These are phyloP conservation scores for Nipponacmea schrenckii DNA, from an alignment of 2,888 invertebrate species.

Conservation along the genomic window DNA sequence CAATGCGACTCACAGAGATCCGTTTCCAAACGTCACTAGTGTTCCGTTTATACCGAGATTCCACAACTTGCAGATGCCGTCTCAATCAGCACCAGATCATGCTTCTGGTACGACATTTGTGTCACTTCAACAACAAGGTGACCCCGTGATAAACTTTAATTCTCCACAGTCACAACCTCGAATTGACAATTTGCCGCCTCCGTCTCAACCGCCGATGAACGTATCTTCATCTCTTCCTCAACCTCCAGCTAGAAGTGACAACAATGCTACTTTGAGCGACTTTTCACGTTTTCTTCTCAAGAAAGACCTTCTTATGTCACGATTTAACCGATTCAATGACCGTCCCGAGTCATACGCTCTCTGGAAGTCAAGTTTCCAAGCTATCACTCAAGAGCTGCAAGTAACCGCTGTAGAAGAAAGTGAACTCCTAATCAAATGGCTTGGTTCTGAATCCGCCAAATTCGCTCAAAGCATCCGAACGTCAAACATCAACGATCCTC, in stretches of 20 bases:
- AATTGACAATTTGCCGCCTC: no score
- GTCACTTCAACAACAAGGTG: no score
- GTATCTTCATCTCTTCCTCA: no score
- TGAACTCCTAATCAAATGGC: conserved; percentile 25
- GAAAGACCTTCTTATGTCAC: conserved; percentile 23
- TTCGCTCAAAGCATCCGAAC: conserved; percentile 24
- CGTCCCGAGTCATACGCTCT: conserved; percentile 17
- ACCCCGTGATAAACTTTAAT: no score
- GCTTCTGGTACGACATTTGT: no score
- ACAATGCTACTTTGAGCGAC: not conserved
- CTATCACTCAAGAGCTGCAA: conserved; percentile 18
- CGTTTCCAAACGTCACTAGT: no score
- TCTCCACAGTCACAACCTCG: no score
- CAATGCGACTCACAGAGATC: no score
- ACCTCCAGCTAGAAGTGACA: not conserved
- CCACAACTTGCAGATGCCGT: no score
- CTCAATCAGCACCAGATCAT: no score
- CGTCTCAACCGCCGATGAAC: no score
- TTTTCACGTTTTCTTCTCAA: conserved; percentile 17
- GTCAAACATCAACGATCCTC: conserved; percentile 20
- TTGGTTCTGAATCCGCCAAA: conserved; percentile 21
- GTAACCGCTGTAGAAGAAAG: conserved; percentile 22
- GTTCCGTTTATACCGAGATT: no score
- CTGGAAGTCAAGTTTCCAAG: conserved; percentile 25
- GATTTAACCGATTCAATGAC: conserved; percentile 24